Evolutionary conservation across 92 coral and sea anemone species (phyloP).

Genomic region (Heteractis magnifica): DNA sequence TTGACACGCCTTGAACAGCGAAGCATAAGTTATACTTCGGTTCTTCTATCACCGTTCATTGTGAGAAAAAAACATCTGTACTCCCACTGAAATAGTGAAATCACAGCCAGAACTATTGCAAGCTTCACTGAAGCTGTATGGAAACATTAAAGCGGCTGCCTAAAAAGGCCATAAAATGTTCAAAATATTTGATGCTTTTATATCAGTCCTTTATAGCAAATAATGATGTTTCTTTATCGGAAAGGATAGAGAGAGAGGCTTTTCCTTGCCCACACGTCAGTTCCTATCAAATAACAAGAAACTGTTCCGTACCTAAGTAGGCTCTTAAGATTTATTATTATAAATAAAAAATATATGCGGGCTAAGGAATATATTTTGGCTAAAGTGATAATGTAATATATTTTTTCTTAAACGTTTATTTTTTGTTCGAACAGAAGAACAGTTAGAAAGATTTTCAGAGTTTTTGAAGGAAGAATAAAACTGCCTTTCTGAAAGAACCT

Average conservation of each 20-base stretch:
- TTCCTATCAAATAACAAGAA: background rate
- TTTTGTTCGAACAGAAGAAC: no score
- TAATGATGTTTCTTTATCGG: background rate
- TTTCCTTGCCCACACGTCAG: background rate
- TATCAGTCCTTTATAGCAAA: background rate
- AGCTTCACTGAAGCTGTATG: no score
- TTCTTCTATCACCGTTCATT: no score
- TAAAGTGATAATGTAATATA: background rate
- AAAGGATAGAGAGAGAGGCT: background rate
- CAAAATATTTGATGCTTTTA: background rate
- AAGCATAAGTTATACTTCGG: no score
- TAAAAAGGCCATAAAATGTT: background rate
- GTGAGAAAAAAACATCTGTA: no score
- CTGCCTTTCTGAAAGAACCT: background rate
- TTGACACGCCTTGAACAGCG: no score
- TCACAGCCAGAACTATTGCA: no score
- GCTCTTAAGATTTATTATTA: background rate
- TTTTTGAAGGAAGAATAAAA: background rate
- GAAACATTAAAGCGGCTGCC: background rate
- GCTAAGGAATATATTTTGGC: background rate
- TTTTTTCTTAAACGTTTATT: no score
- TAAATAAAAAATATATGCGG: background rate
- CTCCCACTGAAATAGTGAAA: no score
- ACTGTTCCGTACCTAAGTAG: background rate
- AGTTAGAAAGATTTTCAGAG: background rate